phyloP scores from a whole-genome alignment of 2,797 vertebrate genomes.

The Alauda arvensis region DNA sequence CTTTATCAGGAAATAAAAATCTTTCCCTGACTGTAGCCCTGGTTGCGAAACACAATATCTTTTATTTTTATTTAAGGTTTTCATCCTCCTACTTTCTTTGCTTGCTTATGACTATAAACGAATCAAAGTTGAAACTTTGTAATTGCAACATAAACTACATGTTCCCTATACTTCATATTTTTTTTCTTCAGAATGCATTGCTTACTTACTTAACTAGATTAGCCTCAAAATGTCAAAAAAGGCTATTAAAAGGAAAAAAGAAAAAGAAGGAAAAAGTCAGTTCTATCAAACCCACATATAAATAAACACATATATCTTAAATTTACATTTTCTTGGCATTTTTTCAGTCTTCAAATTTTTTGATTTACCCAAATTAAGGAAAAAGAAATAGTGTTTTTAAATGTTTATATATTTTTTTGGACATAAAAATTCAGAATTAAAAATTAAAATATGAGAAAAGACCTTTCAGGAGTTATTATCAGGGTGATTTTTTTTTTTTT shows the following conservation, averaged over 20 bases:
- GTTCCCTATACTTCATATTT: neutral
- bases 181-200: too few species aligned
- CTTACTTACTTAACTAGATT: neutral
- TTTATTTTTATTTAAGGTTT: neutral
- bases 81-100: neutral
- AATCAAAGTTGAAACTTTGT: neutral
- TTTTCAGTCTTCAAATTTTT: neutral
- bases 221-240: neutral
- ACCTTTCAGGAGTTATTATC: neutral
- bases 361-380: neutral
- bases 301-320: neutral
- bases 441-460: neutral
- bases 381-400: neutral
- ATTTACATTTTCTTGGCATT: neutral
- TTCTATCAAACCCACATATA: neutral
- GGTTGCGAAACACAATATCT: neutral
- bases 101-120: neutral
- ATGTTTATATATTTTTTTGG: fast-evolving
- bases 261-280: neutral
- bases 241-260: neutral
- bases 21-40: neutral
- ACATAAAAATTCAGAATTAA: neutral
- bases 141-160: neutral
- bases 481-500: neutral
- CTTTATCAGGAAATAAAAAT: neutral